Conservation (phyloP, 1,140 invertebrate species). For the Bombus breviceps region DNA sequence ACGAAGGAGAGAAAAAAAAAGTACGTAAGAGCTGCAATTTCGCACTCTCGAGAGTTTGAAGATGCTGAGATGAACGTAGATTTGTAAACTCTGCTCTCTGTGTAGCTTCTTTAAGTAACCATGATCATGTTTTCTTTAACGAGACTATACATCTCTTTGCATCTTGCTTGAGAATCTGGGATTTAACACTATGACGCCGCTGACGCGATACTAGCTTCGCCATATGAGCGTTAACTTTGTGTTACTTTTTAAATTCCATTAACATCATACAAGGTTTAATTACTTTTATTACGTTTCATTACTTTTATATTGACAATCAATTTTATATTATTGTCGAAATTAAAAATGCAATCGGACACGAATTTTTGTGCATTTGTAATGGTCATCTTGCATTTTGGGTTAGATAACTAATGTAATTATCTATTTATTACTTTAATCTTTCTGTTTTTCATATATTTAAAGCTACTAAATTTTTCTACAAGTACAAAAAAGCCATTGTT, state of each 20-base stretch:
- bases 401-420: neutral
- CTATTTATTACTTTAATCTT: neutral
- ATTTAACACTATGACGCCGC: neutral
- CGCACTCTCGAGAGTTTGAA: neutral
- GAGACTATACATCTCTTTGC: neutral
- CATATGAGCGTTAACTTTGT: neutral
- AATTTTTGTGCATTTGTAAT: neutral
- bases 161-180: neutral
- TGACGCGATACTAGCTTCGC: no score
- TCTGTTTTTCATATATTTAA: neutral
- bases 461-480: neutral
- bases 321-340: neutral
- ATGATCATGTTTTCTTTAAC: neutral
- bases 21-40: neutral
- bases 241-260: no score
- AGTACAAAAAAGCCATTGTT: neutral
- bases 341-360: neutral
- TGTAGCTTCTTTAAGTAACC: conserved; percentile 18
- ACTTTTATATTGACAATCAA: neutral
- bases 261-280: no score
- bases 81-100: conserved; percentile 3
- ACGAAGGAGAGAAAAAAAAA: conserved; percentile 6
- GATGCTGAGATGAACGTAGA: neutral
- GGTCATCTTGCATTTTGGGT: neutral
- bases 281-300: neutral